phyloP scores from a whole-genome alignment of 2,113 vertebrate species.

The Semicossyphus pulcher region DNA sequence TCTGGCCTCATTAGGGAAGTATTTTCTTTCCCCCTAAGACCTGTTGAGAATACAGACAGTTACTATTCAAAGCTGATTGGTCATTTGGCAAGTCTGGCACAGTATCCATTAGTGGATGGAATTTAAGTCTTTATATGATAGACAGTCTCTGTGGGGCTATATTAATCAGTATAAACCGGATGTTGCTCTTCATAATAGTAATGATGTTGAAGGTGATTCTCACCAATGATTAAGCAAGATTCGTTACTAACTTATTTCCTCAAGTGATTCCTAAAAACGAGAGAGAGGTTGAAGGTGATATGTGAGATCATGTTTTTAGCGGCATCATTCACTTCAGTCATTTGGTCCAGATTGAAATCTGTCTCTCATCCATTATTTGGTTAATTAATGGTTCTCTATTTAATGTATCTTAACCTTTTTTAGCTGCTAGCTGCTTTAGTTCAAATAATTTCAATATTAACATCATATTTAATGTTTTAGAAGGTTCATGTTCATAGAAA shows the following conservation, averaged over 20 bases:
- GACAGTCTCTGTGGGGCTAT: constrained; percentile 25
- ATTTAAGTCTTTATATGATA: constrained; percentile 37
- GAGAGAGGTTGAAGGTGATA: neutral
- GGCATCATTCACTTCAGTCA: neutral
- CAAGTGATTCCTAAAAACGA: neutral
- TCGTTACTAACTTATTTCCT: neutral
- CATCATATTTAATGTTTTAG: too few species aligned
- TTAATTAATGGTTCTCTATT: too few species aligned
- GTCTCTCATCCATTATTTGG: too few species aligned
- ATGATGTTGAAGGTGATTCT: neutral
- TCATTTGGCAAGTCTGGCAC: constrained; percentile 52
- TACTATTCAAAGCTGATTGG: constrained; percentile 33
- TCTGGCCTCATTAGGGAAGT: constrained; percentile 31
- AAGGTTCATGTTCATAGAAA: too few species aligned
- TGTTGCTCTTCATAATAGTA: constrained; percentile 16
- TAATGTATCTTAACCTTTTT: too few species aligned
- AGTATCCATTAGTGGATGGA: constrained; percentile 35
- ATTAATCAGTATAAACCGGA: constrained; percentile 6
- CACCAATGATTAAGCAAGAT: neutral
- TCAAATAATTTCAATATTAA: too few species aligned
- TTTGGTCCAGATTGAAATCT: neutral
- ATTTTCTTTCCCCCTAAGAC: constrained; percentile 18
- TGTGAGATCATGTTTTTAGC: neutral
- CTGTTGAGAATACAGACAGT: constrained; percentile 34
- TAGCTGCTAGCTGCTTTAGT: too few species aligned